phyloP scores from a whole-genome alignment of 2,113 vertebrate species.

The Oncorhynchus nerka region DNA sequence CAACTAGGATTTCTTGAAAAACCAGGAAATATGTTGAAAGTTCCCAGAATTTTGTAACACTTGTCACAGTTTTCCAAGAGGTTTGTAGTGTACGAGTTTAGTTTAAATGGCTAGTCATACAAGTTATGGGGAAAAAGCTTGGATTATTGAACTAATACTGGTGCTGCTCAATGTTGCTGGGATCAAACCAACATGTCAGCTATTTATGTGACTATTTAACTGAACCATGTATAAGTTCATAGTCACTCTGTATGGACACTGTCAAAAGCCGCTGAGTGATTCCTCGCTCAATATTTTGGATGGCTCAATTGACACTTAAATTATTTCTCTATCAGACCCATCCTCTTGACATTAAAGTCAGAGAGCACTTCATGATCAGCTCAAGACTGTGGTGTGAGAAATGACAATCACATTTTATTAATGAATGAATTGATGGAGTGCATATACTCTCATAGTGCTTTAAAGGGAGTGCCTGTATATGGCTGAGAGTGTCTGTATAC shows the following conservation, averaged over 20 bases:
- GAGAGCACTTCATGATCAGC: not conserved
- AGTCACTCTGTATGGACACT: not conserved
- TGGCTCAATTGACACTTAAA: not conserved
- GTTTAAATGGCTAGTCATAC: not conserved
- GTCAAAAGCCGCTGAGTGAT: slow-evolving; percentile 1
- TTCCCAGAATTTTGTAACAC: too few species aligned
- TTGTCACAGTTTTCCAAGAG: not conserved
- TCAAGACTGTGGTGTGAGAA: not conserved
- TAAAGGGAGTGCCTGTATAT: slow-evolving; percentile 34
- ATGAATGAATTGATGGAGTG: not conserved
- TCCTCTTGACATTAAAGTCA: not conserved
- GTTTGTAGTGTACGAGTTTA: not conserved
- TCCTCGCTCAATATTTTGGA: not conserved
- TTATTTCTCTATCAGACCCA: not conserved
- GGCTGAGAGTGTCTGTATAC: slow-evolving; percentile 3
- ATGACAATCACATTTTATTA: not conserved
- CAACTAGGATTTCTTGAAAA: too few species aligned
- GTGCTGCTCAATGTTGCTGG: not conserved
- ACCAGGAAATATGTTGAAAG: too few species aligned
- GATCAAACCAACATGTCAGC: slow-evolving; percentile 7
- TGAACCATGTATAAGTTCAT: not conserved
- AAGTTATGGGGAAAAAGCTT: not conserved
- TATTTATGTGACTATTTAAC: not conserved
- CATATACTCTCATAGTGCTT: slow-evolving; percentile 23
- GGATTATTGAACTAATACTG: slow-evolving; percentile 26